These are phyloP conservation scores for Amblyraja radiata DNA, from an alignment of 2,797 vertebrate species.

Conservation along the genomic window DNA sequence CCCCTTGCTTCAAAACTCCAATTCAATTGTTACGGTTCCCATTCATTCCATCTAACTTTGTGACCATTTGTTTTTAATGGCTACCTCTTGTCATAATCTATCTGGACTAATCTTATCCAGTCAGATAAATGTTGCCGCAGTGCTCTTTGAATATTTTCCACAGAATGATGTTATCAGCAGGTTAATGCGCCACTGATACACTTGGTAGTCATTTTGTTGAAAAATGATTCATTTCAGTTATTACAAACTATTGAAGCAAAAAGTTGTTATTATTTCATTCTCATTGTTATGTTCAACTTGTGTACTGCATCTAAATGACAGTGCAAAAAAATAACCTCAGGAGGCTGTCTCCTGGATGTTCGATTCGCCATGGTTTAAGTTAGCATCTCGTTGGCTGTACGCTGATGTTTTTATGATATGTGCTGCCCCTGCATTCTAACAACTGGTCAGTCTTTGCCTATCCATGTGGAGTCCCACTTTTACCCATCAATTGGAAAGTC, in stretches of 20 bases:
- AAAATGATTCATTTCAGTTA: background rate
- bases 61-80: background rate
- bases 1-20: background rate
- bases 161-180: constrained; percentile 3
- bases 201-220: background rate
- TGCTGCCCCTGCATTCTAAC: background rate
- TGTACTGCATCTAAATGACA: background rate
- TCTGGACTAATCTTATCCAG: background rate
- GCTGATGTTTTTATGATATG: background rate
- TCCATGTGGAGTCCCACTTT: too few species aligned
- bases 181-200: background rate
- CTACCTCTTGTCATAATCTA: background rate
- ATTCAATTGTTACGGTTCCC: background rate
- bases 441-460: too few species aligned
- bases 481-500: too few species aligned
- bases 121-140: background rate
- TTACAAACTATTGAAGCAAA: background rate
- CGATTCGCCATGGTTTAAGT: background rate
- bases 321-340: background rate
- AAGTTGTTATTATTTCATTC: background rate
- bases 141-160: background rate
- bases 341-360: background rate
- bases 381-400: too few species aligned
- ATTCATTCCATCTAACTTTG: background rate
- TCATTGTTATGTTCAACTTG: background rate